phyloP scores from a whole-genome alignment of 2,888 invertebrate species.

The Drosophila nigritarsus region DNA sequence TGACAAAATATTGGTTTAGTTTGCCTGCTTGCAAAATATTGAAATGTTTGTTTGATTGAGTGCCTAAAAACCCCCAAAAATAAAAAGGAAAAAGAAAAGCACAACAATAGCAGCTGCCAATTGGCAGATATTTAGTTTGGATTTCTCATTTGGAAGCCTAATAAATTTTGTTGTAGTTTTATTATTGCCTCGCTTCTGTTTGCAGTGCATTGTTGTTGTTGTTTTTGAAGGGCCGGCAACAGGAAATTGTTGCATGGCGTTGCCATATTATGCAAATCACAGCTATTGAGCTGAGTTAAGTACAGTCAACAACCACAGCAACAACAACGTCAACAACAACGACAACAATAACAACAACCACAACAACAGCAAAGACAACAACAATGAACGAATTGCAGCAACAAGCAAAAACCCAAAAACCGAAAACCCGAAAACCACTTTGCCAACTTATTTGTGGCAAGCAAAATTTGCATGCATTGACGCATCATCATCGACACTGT shows the following conservation, averaged over 20 bases:
- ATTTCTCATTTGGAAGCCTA: conserved; percentile 59
- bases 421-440: conserved; percentile 66
- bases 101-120: conserved; percentile 5
- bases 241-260: conserved; percentile 75
- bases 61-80: conserved; percentile 5
- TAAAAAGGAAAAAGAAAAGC: conserved; percentile 1
- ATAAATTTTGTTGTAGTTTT: conserved; percentile 48
- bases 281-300: conserved; percentile 63
- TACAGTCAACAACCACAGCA: conserved; percentile 51
- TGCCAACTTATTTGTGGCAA: conserved; percentile 77
- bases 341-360: conserved; percentile 11
- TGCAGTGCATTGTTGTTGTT: conserved; percentile 4
- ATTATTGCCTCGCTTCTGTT: conserved; percentile 1
- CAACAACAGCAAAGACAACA: conserved; percentile 12
- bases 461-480: conserved; percentile 71
- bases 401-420: conserved; percentile 43
- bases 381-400: conserved; percentile 3
- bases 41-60: conserved; percentile 68
- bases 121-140: conserved; percentile 31
- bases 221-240: conserved; percentile 26
- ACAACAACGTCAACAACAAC: conserved; percentile 24
- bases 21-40: conserved; percentile 55
- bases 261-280: conserved; percentile 74
- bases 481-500: conserved; percentile 64
- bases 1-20: conserved; percentile 57